Conservation (phyloP, 2,113 vertebrate genomes). For the Drymodes brunneopygia region DNA sequence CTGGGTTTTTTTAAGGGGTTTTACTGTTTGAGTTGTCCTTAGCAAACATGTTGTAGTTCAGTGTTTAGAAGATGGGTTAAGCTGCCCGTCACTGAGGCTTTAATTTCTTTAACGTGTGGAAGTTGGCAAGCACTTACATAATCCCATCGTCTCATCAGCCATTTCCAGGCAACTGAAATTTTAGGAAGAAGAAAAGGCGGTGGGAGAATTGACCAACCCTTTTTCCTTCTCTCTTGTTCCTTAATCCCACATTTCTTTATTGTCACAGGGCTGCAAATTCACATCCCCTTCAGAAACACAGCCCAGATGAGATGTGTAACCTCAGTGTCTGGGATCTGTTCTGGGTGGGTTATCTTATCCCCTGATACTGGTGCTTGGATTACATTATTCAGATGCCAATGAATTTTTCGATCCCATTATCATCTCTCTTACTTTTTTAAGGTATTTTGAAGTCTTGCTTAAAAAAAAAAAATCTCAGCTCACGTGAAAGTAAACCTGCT, state of each 20-base stretch:
- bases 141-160: conserved; percentile 14
- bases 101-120: not conserved
- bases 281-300: not conserved
- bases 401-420: not conserved
- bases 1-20: not conserved
- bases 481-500: not conserved
- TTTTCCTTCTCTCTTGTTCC: not conserved
- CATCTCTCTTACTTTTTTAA: not conserved
- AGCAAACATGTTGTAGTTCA: not conserved
- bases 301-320: not conserved
- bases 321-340: not conserved
- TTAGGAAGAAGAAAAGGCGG: not conserved
- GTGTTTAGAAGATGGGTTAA: conserved; percentile 3
- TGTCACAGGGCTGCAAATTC: not conserved
- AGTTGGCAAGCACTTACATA: not conserved
- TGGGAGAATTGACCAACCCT: not conserved
- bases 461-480: not conserved
- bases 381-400: not conserved
- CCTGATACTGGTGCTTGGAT: not conserved
- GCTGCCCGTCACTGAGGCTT: conserved; percentile 32
- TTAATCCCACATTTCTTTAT: not conserved
- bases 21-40: not conserved
- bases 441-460: not conserved
- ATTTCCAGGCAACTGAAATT: conserved; percentile 49
- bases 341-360: not conserved